Evolutionary conservation across 2,888 invertebrate genomes (phyloP).

Genomic region (Drosophila trichaetosa): DNA sequence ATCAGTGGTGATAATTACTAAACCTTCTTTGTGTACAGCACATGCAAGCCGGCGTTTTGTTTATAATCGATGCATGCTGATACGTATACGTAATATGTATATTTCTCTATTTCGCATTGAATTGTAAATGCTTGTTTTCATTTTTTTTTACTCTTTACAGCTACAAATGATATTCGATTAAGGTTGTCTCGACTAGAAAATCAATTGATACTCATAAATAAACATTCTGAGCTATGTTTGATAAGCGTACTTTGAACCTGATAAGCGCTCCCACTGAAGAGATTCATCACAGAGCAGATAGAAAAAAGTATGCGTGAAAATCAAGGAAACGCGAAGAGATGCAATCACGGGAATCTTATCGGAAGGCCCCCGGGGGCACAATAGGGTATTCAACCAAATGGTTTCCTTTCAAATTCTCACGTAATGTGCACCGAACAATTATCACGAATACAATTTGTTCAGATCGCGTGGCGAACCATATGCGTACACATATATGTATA

Average conservation of each 20-base stretch:
- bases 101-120: conserved; percentile 1
- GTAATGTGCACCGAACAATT: conserved; percentile 41
- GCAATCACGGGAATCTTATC: conserved; percentile 26
- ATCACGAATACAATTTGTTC: conserved; percentile 38
- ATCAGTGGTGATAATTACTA: conserved; percentile 60
- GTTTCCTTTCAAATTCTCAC: conserved; percentile 38
- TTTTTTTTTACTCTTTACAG: conserved; percentile 3
- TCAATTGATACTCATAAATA: conserved; percentile 13
- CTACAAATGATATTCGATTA: conserved; percentile 24
- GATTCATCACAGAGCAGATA: conserved; percentile 13
- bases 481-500: neutral
- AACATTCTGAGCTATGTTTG: conserved; percentile 18
- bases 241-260: conserved; percentile 68
- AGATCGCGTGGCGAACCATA: conserved; percentile 32
- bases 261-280: conserved; percentile 19
- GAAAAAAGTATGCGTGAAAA: conserved; percentile 6
- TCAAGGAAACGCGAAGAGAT: conserved; percentile 29
- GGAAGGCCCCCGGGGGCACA: conserved; percentile 2
- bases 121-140: neutral
- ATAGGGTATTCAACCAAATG: conserved; percentile 19
- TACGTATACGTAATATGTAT: conserved; percentile 43
- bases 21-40: conserved; percentile 7
- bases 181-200: conserved; percentile 2
- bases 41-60: conserved; percentile 36
- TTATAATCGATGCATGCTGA: conserved; percentile 19